phyloP scores from a whole-genome alignment of 2,888 invertebrate species.

The Orthosia gracilis region DNA sequence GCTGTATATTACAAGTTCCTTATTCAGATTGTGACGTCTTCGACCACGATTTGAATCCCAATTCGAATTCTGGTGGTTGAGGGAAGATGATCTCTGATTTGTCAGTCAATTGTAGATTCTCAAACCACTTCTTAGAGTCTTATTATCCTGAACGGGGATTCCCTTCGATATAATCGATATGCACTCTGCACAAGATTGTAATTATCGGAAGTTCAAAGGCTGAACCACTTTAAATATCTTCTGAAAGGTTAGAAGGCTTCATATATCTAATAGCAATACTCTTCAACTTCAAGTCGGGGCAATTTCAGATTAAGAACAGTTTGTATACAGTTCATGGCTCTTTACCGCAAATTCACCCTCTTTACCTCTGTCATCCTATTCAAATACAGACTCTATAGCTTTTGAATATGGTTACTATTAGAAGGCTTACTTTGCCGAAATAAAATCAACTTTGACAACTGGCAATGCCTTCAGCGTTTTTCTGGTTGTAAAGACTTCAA shows the following conservation, averaged over 20 bases:
- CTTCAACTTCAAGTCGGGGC: slow-evolving; percentile 35
- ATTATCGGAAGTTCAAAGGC: background rate
- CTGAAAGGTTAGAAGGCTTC: slow-evolving; percentile 16
- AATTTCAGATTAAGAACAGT: slow-evolving; percentile 56
- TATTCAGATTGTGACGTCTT: background rate
- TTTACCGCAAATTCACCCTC: slow-evolving; percentile 39
- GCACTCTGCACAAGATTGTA: background rate
- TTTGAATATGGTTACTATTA: background rate
- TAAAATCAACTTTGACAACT: slow-evolving; percentile 58
- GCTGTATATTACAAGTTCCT: background rate
- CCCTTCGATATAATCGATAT: background rate
- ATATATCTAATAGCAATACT: slow-evolving; percentile 42
- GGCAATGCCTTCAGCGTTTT: slow-evolving; percentile 53
- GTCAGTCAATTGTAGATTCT: background rate
- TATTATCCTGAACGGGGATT: no score
- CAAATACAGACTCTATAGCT: background rate
- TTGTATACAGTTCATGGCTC: slow-evolving; percentile 51
- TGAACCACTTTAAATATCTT: background rate
- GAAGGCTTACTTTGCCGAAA: background rate
- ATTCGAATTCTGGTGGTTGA: background rate
- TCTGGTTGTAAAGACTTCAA: slow-evolving; percentile 57
- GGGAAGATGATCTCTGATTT: background rate
- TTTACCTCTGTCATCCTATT: background rate
- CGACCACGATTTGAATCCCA: background rate
- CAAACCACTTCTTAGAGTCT: background rate